phyloP scores from a whole-genome alignment of 2,797 vertebrate genomes.

The Lacerta agilis region DNA sequence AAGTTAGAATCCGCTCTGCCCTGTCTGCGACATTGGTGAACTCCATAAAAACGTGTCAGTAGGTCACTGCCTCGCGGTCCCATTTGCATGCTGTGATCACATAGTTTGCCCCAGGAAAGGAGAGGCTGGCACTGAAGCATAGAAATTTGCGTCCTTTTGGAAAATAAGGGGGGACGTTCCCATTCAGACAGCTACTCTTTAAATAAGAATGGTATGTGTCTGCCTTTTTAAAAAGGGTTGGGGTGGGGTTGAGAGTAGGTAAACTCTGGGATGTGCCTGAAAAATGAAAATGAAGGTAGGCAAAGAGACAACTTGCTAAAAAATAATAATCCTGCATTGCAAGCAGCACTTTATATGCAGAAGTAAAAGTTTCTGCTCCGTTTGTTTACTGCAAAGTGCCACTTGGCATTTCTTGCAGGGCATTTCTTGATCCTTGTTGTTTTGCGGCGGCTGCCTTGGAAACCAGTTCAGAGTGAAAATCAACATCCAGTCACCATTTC shows the following conservation, averaged over 20 bases:
- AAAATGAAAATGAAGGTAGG: neutral
- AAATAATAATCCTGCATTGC: neutral
- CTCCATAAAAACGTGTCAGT: slow-evolving; percentile 58
- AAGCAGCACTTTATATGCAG: neutral
- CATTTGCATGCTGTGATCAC: slow-evolving; percentile 24
- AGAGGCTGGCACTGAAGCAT: slow-evolving; percentile 15
- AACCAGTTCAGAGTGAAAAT: slow-evolving; percentile 13
- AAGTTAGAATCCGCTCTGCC: slow-evolving; percentile 52
- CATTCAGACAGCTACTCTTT: neutral
- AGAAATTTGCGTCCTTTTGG: slow-evolving; percentile 19
- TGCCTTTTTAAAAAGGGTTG: neutral
- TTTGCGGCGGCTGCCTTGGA: slow-evolving; percentile 35
- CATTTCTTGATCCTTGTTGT: slow-evolving; percentile 21
- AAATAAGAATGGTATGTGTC: neutral
- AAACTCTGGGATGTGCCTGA: neutral
- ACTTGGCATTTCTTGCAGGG: slow-evolving; percentile 8
- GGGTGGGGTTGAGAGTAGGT: neutral
- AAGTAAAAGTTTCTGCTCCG: neutral
- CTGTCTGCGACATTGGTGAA: slow-evolving; percentile 69
- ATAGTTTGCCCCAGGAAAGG: slow-evolving; percentile 38
- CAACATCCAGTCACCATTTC: neutral
- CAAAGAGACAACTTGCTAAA: neutral
- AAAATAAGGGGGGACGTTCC: neutral
- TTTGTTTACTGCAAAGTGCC: neutral
- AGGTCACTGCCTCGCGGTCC: slow-evolving; percentile 24